A percentile compares a stretch with the other conserved stretches of the same genome.
These are phyloP conservation scores for Megastigmus dorsalis DNA, from an alignment of 2,888 invertebrate species.

Conservation along the genomic window DNA sequence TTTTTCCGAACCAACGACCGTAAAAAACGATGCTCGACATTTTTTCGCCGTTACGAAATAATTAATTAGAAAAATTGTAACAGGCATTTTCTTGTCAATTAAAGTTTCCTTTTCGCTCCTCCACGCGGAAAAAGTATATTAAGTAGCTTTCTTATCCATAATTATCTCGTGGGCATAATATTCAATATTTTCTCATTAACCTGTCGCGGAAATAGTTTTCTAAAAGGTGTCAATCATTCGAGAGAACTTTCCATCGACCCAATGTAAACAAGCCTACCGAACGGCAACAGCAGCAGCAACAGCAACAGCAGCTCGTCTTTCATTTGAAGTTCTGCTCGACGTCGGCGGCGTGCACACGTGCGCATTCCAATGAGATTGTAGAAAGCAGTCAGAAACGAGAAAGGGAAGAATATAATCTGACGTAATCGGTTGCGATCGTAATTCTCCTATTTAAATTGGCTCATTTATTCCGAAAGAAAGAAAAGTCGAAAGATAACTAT, in stretches of 20 bases:
- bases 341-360: slow-evolving; percentile 13
- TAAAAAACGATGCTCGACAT: too few species aligned
- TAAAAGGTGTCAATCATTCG: slow-evolving; percentile 17
- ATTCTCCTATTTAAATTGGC: slow-evolving; percentile 47
- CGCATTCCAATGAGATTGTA: slow-evolving; percentile 50
- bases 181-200: background rate
- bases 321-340: slow-evolving; percentile 16
- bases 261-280: slow-evolving; percentile 29
- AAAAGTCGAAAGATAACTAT: slow-evolving; percentile 5
- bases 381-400: slow-evolving; percentile 11
- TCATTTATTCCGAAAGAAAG: slow-evolving; percentile 37
- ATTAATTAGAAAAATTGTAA: too few species aligned
- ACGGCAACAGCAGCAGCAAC: too few species aligned
- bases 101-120: too few species aligned
- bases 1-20: too few species aligned
- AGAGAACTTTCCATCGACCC: slow-evolving; percentile 13
- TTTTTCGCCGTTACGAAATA: too few species aligned
- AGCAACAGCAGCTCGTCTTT: slow-evolving; percentile 40
- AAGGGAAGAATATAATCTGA: slow-evolving; percentile 36
- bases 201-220: background rate
- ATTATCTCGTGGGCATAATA: too few species aligned
- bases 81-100: too few species aligned
- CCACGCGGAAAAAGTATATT: too few species aligned
- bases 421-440: slow-evolving; percentile 40
- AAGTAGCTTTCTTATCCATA: too few species aligned